Evolutionary conservation across 2,797 vertebrate species (phyloP), one percentile per base, ranked within the genome.

Genomic region (Salarias fasciatus): DNA sequence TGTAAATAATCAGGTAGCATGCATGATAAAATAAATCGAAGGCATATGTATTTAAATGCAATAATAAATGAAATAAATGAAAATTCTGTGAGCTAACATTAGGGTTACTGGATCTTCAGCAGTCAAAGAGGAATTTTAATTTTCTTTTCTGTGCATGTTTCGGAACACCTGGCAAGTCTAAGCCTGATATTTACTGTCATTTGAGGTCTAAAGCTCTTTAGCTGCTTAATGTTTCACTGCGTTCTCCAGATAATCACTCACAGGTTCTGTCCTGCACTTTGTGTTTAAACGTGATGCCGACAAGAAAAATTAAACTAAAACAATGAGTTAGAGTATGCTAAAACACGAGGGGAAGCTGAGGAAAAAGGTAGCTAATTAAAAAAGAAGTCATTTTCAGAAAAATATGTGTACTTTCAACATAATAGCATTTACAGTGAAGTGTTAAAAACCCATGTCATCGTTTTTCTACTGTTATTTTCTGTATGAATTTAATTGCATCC

Each of bases 81-180:
- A 36, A 11, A 44, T 12, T 11, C 11, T 18, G 24, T 50, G 38
- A 28, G 38, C 28, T 30, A 64, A 61, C 46, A 55, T 29, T 47
- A 64, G 51, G 47, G 9, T 56, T 35, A 61, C 42, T 56, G 42
- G 7, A 18, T 44, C 37, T 56, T 10, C 33, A 49, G 51, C 37
- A 62, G 33, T 40, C 36, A 33, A 1, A 1, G 28, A 46, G 33
- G 11, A 57, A 35, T 56, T 62, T 49, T 41, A 42, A 12, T 11
- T 62, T 50, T 53, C 29, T 29, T 14, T 50, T 47, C 51, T 18
- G 48, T 24, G 33, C 1, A 3, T 50, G 40, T 60, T 63, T 68
- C 12, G 13, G 33, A 38, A 47, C 45, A 38, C 30, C 41, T 47
- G 29, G 44, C 5, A 38, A 28, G 37, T 43, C 2, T 12, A 6